phyloP scores from a whole-genome alignment of 2,888 invertebrate genomes.

The Amblyjoppa fuscipennis region DNA sequence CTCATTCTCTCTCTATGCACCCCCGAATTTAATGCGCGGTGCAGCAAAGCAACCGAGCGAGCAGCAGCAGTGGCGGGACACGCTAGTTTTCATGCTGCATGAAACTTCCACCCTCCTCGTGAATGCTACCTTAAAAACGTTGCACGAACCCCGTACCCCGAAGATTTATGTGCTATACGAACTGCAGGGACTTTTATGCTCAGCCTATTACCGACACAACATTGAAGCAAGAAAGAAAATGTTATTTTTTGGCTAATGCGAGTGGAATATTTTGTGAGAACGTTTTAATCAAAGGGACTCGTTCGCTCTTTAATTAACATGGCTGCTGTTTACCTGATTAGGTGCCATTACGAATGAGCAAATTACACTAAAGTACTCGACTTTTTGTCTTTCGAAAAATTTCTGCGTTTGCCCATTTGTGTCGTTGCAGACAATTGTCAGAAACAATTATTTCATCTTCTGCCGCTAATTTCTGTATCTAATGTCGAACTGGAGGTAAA shows the following conservation, averaged over 20 bases:
- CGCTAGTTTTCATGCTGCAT: conserved; percentile 62
- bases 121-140: conserved; percentile 11
- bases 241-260: not conserved
- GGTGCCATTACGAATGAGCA: not conserved
- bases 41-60: conserved; percentile 31
- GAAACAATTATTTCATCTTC: not conserved
- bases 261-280: not conserved
- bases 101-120: conserved; percentile 39
- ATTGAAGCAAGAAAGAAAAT: not conserved
- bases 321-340: not conserved
- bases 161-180: conserved; percentile 32
- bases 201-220: not conserved
- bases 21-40: conserved; percentile 55
- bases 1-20: conserved; percentile 31
- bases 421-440: not conserved
- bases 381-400: not conserved
- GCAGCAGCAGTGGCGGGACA: conserved; percentile 19
- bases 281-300: conserved; percentile 4
- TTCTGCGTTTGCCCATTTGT: not conserved
- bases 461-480: not conserved
- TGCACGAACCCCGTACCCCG: conserved; percentile 26
- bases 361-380: not conserved
- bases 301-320: not conserved
- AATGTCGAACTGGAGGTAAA: too few species aligned
- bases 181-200: conserved; percentile 13